These are phyloP conservation scores for Parascotia fuliginaria DNA, from an alignment of 2,888 invertebrate genomes.

Conservation along the genomic window DNA sequence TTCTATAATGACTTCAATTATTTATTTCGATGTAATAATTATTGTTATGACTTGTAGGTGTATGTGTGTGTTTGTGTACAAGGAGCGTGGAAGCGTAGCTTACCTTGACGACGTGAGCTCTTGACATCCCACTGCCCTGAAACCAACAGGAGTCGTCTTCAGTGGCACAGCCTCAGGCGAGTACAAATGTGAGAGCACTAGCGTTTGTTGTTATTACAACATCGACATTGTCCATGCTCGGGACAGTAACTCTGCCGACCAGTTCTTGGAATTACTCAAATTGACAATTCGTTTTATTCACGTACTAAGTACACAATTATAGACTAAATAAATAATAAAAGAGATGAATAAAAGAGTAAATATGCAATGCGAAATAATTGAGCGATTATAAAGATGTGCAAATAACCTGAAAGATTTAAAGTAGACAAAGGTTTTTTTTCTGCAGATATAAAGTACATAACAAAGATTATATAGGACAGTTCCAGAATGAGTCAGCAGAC, in stretches of 20 bases:
- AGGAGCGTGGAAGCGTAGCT: constrained; percentile 68
- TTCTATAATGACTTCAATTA: too few species aligned
- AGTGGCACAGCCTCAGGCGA: constrained; percentile 35
- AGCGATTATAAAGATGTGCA: too few species aligned
- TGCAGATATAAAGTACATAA: background rate
- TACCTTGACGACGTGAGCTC: constrained; percentile 78
- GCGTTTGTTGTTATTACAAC: constrained; percentile 74
- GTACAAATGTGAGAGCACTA: constrained; percentile 54
- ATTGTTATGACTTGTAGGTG: background rate
- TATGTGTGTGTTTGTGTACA: constrained; percentile 16
- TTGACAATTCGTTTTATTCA: constrained; percentile 7
- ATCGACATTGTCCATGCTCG: constrained; percentile 76
- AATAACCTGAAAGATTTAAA: too few species aligned
- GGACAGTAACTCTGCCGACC: constrained; percentile 73
- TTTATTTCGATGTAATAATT: too few species aligned
- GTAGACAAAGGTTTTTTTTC: too few species aligned
- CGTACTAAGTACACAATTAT: too few species aligned
- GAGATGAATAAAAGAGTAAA: too few species aligned
- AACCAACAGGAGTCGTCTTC: constrained; percentile 67
- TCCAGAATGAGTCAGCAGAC: constrained; percentile 43
- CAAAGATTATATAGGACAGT: constrained; percentile 10
- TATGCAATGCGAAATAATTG: too few species aligned
- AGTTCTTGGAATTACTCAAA: constrained; percentile 54
- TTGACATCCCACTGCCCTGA: constrained; percentile 79
- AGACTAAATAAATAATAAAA: too few species aligned